These are phyloP conservation scores for Gymnothorax reevesii DNA, from an alignment of 2,797 vertebrate genomes.

Conservation along the genomic window DNA sequence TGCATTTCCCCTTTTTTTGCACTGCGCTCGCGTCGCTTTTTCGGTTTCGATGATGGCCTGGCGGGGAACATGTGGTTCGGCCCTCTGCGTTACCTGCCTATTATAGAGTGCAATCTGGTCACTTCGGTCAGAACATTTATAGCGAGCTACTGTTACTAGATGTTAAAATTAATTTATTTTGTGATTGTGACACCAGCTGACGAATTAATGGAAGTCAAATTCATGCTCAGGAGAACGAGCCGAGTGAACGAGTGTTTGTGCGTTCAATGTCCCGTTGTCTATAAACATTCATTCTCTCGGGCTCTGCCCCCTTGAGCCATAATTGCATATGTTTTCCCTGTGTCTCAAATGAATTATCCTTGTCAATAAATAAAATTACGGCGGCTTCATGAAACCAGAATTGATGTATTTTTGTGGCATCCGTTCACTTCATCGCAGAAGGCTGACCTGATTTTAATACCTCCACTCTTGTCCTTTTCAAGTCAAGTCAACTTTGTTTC, in stretches of 20 bases:
- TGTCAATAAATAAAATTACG: neutral
- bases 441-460: neutral
- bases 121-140: neutral
- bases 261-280: neutral
- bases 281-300: neutral
- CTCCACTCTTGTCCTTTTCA: neutral
- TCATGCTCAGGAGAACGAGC: neutral
- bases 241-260: neutral
- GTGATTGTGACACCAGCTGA: neutral
- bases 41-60: neutral
- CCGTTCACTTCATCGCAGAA: neutral
- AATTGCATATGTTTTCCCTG: neutral
- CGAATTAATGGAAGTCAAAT: neutral
- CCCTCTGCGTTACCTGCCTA: neutral
- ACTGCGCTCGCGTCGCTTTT: neutral
- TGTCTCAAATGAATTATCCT: neutral
- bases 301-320: no score
- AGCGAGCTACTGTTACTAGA: neutral
- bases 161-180: neutral
- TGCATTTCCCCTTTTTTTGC: conserved; percentile 2
- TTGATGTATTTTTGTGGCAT: neutral
- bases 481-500: no score
- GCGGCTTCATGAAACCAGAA: neutral
- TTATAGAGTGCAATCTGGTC: neutral
- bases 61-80: neutral